Evolutionary conservation across 2,888 invertebrate species (phyloP), one percentile per base, ranked within the genome.

Genomic region (Tetrapedia diversipes): DNA sequence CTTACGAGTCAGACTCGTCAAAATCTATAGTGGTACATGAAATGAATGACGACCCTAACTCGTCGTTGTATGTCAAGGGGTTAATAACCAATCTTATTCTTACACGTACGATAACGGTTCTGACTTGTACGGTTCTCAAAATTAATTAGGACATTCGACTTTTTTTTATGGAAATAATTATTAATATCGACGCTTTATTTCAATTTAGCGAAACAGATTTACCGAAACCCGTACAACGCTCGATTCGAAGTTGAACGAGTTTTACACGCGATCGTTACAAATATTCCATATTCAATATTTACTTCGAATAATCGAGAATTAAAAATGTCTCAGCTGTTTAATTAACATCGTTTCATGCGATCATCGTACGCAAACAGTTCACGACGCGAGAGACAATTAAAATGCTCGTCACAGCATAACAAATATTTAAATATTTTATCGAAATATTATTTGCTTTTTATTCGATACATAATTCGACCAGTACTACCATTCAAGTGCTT

Each of bases 401-500:
- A 63, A 24, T 14, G 11, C 16, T n/a, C 8, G 39, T 27, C 27
- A 0, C 16, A n/a, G 22, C n/a, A 34, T 11, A 34, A 34, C 37
- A 54, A 27, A 53, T 57, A 29, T 45, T 14, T 11, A 41, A 43
- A 57, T 32, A 57, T 0, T 24, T 34, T 16, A 19, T 16, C 59
- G 32, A 56, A 27, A 57, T 47, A 32, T 56, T 53, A 37, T 19
- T 63, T 22, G 34, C 24, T 22, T 27, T 54, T 41, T 41, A 49
- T 39, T 43, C 73, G 51, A 54, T 32, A 39, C 41, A 54, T 27
- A 54, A 54, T 69, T 61, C 73, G 57, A 64, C 14, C 57, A 51
- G 53, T 60, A 41, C 60, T 39, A 24, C 43, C 27, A 60, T 70
- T 79, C 69, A 57, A 66, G 60, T 68, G 74, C 61, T 70, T 70